These are phyloP conservation scores for Daubentonia madagascariensis DNA, from an alignment of 2,113 vertebrate species.

Conservation along the genomic window DNA sequence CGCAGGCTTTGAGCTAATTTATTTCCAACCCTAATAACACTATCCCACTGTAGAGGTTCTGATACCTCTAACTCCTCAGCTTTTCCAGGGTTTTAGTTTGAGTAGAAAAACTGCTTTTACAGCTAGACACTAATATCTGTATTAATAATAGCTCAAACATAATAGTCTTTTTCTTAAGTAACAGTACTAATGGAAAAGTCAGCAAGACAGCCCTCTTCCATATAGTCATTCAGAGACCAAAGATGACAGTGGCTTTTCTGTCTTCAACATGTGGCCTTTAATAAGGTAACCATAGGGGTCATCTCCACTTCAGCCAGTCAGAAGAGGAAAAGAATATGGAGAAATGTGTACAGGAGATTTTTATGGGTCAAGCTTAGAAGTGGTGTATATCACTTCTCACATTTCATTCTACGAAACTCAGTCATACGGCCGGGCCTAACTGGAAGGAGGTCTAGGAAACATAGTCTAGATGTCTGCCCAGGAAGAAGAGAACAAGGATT, in stretches of 20 bases:
- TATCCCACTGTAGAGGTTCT: not conserved
- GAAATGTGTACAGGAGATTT: not conserved
- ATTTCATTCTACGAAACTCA: not conserved
- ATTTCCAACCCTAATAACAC: not conserved
- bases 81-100: slow-evolving; percentile 18
- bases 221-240: not conserved
- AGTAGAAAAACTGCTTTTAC: slow-evolving; percentile 11
- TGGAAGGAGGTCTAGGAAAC: not conserved
- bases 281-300: not conserved
- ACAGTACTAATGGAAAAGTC: not conserved
- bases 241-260: not conserved
- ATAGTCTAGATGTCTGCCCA: not conserved
- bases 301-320: not conserved
- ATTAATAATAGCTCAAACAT: not conserved
- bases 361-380: not conserved
- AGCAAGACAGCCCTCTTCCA: not conserved
- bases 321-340: not conserved
- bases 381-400: not conserved
- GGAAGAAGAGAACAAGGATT: not conserved
- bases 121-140: not conserved
- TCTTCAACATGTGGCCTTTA: not conserved
- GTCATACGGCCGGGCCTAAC: not conserved
- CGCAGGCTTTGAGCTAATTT: not conserved
- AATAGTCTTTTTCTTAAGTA: slow-evolving; percentile 36
- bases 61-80: slow-evolving; percentile 6